Evolutionary conservation across 2,888 invertebrate species (phyloP).

Genomic region (Amiota minor): DNA sequence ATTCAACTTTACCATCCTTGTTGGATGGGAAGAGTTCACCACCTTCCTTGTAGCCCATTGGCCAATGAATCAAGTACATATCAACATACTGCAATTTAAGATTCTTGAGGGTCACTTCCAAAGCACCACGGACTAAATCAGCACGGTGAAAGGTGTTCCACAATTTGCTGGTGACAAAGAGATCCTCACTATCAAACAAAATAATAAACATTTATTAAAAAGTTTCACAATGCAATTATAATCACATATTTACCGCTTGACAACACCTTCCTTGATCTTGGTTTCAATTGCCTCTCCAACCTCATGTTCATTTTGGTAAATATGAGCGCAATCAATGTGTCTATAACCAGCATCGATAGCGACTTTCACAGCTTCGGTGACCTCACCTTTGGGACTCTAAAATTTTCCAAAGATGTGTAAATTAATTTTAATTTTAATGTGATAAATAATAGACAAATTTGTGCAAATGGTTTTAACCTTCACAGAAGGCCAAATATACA

Average conservation of each 20-base stretch:
- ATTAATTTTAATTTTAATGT: conserved; percentile 34
- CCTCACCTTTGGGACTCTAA: conserved; percentile 79
- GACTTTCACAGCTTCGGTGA: conserved; percentile 80
- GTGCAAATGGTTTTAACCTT: conserved; percentile 30
- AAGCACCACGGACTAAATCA: conserved; percentile 81
- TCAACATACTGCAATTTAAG: conserved; percentile 87
- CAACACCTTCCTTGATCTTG: conserved; percentile 79
- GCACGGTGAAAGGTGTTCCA: conserved; percentile 92
- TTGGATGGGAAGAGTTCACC: conserved; percentile 78
- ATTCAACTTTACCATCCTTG: conserved; percentile 77
- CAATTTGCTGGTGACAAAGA: conserved; percentile 85
- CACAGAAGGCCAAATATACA: conserved; percentile 14
- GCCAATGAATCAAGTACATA: conserved; percentile 94
- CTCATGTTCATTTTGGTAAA: conserved; percentile 84
- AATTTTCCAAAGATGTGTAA: conserved; percentile 31
- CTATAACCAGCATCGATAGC: conserved; percentile 86
- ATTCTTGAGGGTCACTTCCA: conserved; percentile 80
- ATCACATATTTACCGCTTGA: conserved; percentile 76
- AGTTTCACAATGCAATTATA: conserved; percentile 51
- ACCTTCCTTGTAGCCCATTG: conserved; percentile 87
- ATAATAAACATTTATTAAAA: neutral
- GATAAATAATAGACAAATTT: conserved; percentile 32
- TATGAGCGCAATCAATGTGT: conserved; percentile 82
- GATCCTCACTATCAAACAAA: conserved; percentile 74
- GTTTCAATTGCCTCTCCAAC: conserved; percentile 80